Conservation (phyloP, 2,113 vertebrate species). For the Turnix velox region DNA sequence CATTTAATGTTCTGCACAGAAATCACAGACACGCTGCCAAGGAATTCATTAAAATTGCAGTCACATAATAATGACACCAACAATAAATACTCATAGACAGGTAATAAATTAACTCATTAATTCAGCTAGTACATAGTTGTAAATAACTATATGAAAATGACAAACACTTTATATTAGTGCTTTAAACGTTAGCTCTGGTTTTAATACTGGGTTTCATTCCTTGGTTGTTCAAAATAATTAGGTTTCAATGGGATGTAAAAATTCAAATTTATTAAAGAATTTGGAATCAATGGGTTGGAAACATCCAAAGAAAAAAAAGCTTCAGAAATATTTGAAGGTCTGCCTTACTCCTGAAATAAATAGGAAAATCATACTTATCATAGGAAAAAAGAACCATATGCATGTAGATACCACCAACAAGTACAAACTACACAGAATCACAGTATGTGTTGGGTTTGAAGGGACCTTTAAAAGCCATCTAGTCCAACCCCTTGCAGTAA, state of each 20-base stretch:
- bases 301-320: neutral
- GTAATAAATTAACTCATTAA: conserved; percentile 58
- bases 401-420: no score
- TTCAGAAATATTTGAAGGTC: neutral
- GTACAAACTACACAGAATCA: no score
- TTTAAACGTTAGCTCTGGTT: neutral
- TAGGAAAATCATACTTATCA: no score
- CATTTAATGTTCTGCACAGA: conserved; percentile 17
- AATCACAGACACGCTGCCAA: neutral
- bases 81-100: conserved; percentile 35
- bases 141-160: conserved; percentile 38
- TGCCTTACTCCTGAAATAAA: neutral
- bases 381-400: neutral
- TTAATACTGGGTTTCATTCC: neutral
- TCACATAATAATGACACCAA: conserved; percentile 7
- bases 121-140: conserved; percentile 12
- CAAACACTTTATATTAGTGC: conserved; percentile 4
- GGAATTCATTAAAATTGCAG: conserved; percentile 51
- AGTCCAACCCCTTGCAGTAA: no score
- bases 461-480: no score
- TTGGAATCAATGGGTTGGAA: neutral
- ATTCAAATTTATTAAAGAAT: conserved; percentile 11
- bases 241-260: neutral
- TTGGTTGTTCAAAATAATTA: conserved; percentile 22
- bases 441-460: no score